phyloP scores from a whole-genome alignment of 64 coral and sea anemone species.

The Astreopora myriophthalma region DNA sequence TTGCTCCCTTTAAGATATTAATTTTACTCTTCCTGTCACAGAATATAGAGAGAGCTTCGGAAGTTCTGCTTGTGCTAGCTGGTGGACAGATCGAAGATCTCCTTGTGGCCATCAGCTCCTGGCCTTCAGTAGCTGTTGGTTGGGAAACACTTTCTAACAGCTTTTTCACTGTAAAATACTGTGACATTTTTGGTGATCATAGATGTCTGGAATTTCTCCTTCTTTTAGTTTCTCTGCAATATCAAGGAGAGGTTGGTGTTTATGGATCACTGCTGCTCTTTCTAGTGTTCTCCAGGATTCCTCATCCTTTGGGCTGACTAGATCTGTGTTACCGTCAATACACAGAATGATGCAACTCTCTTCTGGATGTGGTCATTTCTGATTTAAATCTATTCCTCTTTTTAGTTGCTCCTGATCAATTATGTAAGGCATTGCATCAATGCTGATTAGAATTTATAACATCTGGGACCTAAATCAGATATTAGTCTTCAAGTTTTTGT shows the following conservation, averaged over 20 bases:
- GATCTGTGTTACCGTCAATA: slow-evolving; percentile 37
- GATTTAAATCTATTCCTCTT: too few relatives aligned
- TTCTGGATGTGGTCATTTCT: background rate
- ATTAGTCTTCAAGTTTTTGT: too few relatives aligned
- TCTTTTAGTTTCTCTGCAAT: slow-evolving; percentile 11
- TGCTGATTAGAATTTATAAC: too few relatives aligned
- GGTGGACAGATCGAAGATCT: background rate
- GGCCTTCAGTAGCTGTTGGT: background rate
- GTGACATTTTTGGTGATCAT: slow-evolving; percentile 16
- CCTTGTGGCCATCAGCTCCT: background rate
- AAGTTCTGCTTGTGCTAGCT: slow-evolving; percentile 25
- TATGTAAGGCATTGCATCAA: too few relatives aligned
- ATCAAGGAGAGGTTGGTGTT: slow-evolving; percentile 13
- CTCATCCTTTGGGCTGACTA: slow-evolving; percentile 56
- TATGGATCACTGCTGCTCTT: slow-evolving; percentile 44
- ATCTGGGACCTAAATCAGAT: too few relatives aligned
- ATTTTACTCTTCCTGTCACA: slow-evolving; percentile 44
- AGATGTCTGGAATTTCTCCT: slow-evolving; percentile 8
- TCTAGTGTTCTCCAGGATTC: slow-evolving; percentile 52
- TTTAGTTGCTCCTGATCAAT: too few relatives aligned
- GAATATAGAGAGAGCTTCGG: slow-evolving; percentile 31
- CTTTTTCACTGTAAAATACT: slow-evolving; percentile 29
- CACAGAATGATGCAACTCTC: slow-evolving; percentile 42
- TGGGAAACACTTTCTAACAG: slow-evolving; percentile 6
- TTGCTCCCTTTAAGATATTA: slow-evolving; percentile 24